A percentile compares a stretch with the other conserved stretches of the same genome.
Evolutionary conservation across 2,888 invertebrate species (phyloP).

Genomic region (Kryphioiulus occultus): DNA sequence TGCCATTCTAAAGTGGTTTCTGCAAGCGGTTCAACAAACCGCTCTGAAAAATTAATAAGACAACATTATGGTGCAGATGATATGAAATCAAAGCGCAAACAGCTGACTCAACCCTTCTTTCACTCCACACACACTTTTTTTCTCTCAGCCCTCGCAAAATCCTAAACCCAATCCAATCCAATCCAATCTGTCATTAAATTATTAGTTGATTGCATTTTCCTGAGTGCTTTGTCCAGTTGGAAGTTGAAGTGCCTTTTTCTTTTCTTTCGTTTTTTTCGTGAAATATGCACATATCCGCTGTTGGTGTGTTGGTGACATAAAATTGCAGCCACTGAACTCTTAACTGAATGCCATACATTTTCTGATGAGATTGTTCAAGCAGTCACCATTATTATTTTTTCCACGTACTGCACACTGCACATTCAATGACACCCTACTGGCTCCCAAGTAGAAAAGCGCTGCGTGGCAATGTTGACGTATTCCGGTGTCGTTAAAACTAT

Average conservation of each 20-base stretch:
- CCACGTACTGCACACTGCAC: slow-evolving; percentile 40
- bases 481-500: slow-evolving; percentile 40
- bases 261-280: not conserved
- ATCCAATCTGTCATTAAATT: slow-evolving; percentile 32
- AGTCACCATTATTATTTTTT: slow-evolving; percentile 38
- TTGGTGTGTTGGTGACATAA: slow-evolving; percentile 26
- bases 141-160: not conserved
- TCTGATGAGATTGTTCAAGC: slow-evolving; percentile 36
- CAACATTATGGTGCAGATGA: not conserved
- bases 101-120: slow-evolving; percentile 20
- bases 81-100: slow-evolving; percentile 32
- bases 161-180: not conserved
- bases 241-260: not conserved
- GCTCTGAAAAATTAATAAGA: slow-evolving; percentile 26
- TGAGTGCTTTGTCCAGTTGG: slow-evolving; percentile 38
- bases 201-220: slow-evolving; percentile 35
- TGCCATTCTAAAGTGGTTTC: slow-evolving; percentile 2
- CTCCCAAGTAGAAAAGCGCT: slow-evolving; percentile 37
- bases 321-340: slow-evolving; percentile 27
- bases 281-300: slow-evolving; percentile 24
- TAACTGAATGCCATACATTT: slow-evolving; percentile 40
- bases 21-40: not conserved
- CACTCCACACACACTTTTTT: not conserved
- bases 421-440: slow-evolving; percentile 32
- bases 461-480: slow-evolving; percentile 40